Percentiles rank a stretch among this genome's conserved stretches.
phyloP scores from a whole-genome alignment of 2,888 invertebrate genomes.

The Andrena praecox region DNA sequence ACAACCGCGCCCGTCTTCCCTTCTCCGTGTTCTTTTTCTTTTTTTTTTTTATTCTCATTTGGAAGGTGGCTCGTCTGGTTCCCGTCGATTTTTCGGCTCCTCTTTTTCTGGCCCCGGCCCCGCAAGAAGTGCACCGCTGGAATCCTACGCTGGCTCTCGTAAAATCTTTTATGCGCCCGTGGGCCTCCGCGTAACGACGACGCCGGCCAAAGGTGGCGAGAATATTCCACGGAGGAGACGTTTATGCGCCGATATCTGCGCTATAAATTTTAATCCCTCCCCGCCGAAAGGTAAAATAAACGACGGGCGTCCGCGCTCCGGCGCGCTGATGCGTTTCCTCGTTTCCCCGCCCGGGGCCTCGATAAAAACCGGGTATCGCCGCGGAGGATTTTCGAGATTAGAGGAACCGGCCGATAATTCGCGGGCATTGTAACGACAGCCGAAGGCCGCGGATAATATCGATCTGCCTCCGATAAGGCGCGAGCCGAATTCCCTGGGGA shows the following conservation, averaged over 20 bases:
- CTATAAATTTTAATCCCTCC: conserved; percentile 56
- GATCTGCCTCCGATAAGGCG: conserved; percentile 36
- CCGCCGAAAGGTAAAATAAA: neutral
- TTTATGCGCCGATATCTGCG: conserved; percentile 55
- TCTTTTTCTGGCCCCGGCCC: neutral
- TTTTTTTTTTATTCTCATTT: neutral
- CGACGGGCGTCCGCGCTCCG: conserved; percentile 15
- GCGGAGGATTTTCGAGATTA: conserved; percentile 53
- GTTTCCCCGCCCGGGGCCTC: neutral
- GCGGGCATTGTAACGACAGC: conserved; percentile 34
- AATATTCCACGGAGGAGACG: conserved; percentile 48
- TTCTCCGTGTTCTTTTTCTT: no score
- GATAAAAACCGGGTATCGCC: conserved; percentile 47
- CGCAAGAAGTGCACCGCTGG: conserved; percentile 13
- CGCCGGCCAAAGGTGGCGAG: conserved; percentile 36
- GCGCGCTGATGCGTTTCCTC: neutral
- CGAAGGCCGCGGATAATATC: conserved; percentile 41
- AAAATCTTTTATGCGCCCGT: conserved; percentile 52
- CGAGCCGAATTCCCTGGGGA: neutral
- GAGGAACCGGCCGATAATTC: conserved; percentile 45
- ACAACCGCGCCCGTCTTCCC: conserved; percentile 17
- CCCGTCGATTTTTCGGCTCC: neutral
- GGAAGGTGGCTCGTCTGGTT: neutral
- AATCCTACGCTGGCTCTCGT: conserved; percentile 46
- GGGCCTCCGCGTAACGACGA: conserved; percentile 37